Base-by-base conservation (phyloP, 2,113 vertebrate genomes). In the Halichoeres trimaculatus region DNA sequence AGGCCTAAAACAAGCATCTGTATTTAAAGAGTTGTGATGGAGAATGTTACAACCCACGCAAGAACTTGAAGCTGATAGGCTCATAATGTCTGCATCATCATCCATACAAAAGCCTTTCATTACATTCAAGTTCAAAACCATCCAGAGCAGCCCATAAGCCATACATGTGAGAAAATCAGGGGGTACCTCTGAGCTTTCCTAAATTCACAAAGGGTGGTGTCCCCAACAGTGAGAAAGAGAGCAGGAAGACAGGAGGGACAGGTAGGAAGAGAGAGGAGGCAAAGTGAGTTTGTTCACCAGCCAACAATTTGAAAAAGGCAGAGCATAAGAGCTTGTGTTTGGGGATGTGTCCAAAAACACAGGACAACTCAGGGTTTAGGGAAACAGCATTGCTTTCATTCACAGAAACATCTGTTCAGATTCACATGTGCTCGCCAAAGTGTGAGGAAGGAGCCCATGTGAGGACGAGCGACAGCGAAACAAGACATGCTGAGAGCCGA, bases 101-200 rank as follows among this genome's bases (percentile, higher is more conserved):
- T 63, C 55, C 70, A 70, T 45, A 81, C 64, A 74, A 62, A 43
- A 78, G 41, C 64, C 58, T 60, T 81, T 65, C n/a, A 60, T 63
- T 64, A 70, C 70, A 82, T 80, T 64, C 43, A 66, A 55, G 24
- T 73, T 58, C 23, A 74, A 75, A 81, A 71, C 55, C 48, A 83
- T 72, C 38, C 63, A 78, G 23, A 65, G 45, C 61, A 88, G 62
- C 67, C 63, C 66, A 52, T 69, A 72, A 89, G 51, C 69, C 72
- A 80, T 84, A 70, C 67, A 74, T 24, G 81, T 50, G 30, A 82
- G 57, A 64, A 72, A 83, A 77, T 76, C 22, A 41, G 35, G 26
- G 68, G n/a, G 55, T 88, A 90, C 89, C 88, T 90, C 80, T 83
- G 78, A 69, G 72, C 55, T 80, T 88, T 81, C 76, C 89, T 90